Base-by-base conservation (phyloP, 2,113 vertebrate species). In the Onychostruthus taczanowskii region DNA sequence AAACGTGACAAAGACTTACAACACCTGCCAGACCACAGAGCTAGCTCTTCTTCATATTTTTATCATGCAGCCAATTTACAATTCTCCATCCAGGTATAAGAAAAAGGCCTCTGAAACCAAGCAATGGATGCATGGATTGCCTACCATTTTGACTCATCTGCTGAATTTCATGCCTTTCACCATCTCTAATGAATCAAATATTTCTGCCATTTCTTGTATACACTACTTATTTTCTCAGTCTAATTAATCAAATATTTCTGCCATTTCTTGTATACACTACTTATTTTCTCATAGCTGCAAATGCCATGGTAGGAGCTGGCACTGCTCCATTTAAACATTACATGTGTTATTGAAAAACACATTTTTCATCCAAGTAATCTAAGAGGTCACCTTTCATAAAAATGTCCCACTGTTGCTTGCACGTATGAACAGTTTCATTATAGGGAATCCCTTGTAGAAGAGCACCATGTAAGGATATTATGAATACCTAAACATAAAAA, bases 241-340 rank as follows among this genome's bases (percentile, higher is more conserved):
- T 89, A 89, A 93, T 17, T 14, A 95, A 92, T 77, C 64, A 96
- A 90, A 93, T 93, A 76, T 89, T 92, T 96, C 78, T 91, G 61
- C 39, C 24, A 56, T 93, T 94, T 94, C 83, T 80, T 79, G 33
- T 62, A 84, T 35, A 17, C 35, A 44, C 1, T 76, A 13, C 63
- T 94, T 87, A 91, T 93, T 95, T 96, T 90, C 62, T 95, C 46
- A 75, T 10, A 93, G 41, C 44, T 87, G 72, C 31, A 79, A 86
- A 76, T 58, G 28, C 74, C 69, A 91, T 2, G 37, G 79, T 58
- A 89, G 63, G 89, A 89, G 33, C 58, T 77, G 68, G 35, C 3
- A 26, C 24, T 72, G 35, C 14, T 63, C 35, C 39, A 9, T 73
- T 93, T 92, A 78, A 79, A 68, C 21, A 41, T 41, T 41, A 41